Conservation (phyloP, 2,113 vertebrate species). For the Eulacestoma nigropectus region DNA sequence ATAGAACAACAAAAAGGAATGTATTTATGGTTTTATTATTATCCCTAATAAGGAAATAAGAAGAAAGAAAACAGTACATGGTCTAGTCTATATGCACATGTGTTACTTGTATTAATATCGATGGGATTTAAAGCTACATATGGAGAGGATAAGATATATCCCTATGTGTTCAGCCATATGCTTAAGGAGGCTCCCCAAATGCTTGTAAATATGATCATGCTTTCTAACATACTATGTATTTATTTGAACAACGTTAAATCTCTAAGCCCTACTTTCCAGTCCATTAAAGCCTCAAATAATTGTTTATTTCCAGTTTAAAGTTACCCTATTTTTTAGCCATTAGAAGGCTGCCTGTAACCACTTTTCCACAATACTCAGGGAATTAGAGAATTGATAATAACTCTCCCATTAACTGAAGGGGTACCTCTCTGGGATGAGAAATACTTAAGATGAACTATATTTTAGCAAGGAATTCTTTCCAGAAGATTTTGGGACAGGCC, state of each 20-base stretch:
- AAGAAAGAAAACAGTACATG: constrained; percentile 6
- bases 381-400: constrained; percentile 40
- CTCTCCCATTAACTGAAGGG: not conserved
- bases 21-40: constrained; percentile 51
- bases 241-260: constrained; percentile 25
- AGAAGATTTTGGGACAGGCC: constrained; percentile 35
- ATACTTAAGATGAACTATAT: constrained; percentile 24
- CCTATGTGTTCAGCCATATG: constrained; percentile 17
- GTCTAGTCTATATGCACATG: not conserved
- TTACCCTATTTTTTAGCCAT: constrained; percentile 34
- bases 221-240: constrained; percentile 31
- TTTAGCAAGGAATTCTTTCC: constrained; percentile 28
- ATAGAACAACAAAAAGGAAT: constrained; percentile 24
- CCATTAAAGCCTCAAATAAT: constrained; percentile 56
- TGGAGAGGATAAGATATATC: constrained; percentile 39
- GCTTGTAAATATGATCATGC: constrained; percentile 48
- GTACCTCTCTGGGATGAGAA: not conserved
- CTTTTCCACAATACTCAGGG: constrained; percentile 45
- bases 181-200: constrained; percentile 54
- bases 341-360: constrained; percentile 16
- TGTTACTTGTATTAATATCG: constrained; percentile 22
- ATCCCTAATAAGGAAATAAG: constrained; percentile 32
- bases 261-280: constrained; percentile 51
- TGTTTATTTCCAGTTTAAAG: constrained; percentile 60
- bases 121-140: constrained; percentile 46